A percentile compares a stretch with the other conserved stretches of the same genome.
Conservation (phyloP, 2,888 invertebrate species). For the Apoderus coryli region DNA sequence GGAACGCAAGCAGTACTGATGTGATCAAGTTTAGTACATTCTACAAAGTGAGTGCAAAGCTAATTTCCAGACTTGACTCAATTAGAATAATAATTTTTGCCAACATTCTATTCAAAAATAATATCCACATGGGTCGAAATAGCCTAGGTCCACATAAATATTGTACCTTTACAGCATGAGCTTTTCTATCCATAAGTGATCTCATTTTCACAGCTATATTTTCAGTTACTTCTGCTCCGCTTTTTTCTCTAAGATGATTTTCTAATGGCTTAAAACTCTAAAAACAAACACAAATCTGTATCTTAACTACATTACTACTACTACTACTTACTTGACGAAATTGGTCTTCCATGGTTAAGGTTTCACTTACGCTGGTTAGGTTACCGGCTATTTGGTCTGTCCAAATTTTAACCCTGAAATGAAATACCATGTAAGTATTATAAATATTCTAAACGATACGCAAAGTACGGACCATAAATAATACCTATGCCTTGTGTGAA, state of each 20-base stretch:
- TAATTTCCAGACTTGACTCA: too few relatives aligned
- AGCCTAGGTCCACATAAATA: too few relatives aligned
- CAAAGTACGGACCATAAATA: not conserved
- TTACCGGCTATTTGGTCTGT: constrained; percentile 62
- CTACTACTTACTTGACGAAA: constrained; percentile 58
- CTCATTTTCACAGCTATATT: constrained; percentile 71
- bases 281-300: too few relatives aligned
- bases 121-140: too few relatives aligned
- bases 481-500: too few relatives aligned
- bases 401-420: constrained; percentile 58
- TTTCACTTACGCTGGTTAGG: constrained; percentile 58
- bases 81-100: too few relatives aligned
- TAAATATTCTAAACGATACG: constrained; percentile 4
- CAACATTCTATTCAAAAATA: too few relatives aligned
- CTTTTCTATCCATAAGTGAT: constrained; percentile 73
- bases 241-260: constrained; percentile 18
- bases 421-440: too few relatives aligned
- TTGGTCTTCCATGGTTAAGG: constrained; percentile 60
- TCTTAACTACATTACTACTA: too few relatives aligned
- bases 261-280: constrained; percentile 23
- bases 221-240: constrained; percentile 55
- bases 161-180: constrained; percentile 68
- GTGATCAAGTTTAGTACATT: too few relatives aligned
- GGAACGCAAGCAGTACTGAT: too few relatives aligned
- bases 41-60: too few relatives aligned